Conservation (phyloP, 2,888 invertebrate genomes). For the Baccha elongata region DNA sequence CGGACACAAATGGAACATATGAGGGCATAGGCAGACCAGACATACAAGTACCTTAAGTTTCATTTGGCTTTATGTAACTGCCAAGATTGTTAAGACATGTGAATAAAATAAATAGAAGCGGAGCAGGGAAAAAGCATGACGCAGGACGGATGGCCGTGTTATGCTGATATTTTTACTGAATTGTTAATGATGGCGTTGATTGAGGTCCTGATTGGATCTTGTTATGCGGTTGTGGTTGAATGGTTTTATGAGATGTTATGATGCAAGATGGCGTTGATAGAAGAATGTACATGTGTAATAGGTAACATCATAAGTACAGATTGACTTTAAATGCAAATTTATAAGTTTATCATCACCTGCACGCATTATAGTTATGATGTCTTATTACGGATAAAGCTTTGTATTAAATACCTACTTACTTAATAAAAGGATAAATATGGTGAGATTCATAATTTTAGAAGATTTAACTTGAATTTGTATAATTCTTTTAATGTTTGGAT, state of each 20-base stretch:
- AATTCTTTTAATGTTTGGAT: too few relatives aligned
- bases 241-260: conserved; percentile 20
- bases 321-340: too few relatives aligned
- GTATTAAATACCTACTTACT: too few relatives aligned
- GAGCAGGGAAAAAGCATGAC: conserved; percentile 31
- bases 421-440: too few relatives aligned
- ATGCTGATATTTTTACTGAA: conserved; percentile 8
- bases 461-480: too few relatives aligned
- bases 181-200: conserved; percentile 61
- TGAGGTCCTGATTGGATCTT: conserved; percentile 65
- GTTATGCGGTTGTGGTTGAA: conserved; percentile 12
- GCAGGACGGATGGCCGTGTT: not conserved
- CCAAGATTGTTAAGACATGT: conserved; percentile 18
- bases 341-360: too few relatives aligned
- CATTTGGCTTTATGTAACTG: conserved; percentile 25
- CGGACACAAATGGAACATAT: conserved; percentile 12
- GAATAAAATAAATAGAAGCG: conserved; percentile 63
- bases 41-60: conserved; percentile 5
- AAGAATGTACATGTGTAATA: too few relatives aligned
- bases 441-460: too few relatives aligned
- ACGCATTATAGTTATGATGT: too few relatives aligned
- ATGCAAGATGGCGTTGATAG: not conserved
- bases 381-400: too few relatives aligned
- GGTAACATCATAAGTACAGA: too few relatives aligned
- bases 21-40: conserved; percentile 6